Base-by-base conservation (phyloP, 2,113 vertebrate genomes). In the Phaethon lepturus region DNA sequence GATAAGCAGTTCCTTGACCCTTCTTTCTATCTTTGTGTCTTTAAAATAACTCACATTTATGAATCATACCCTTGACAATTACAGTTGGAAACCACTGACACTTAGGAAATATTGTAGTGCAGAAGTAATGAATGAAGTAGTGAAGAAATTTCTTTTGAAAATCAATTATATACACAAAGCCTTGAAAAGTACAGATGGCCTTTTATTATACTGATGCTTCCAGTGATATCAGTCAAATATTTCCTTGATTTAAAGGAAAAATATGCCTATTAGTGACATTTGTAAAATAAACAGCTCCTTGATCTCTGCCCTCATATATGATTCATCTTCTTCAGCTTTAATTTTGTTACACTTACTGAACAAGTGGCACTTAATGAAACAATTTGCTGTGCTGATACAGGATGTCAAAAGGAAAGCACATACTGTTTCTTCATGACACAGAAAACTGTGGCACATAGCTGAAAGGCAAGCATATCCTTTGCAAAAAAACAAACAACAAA, bases 31-130 rank as follows among this genome's bases (percentile, higher is more conserved):
- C 45, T 74, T 71, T 81, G 86, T 97, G 17, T 53, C 52, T 93
- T 96, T 81, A 87, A 76, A 97, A 95, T 80, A 97, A 84, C 80
- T 94, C 95, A 93, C 49, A 76, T 90, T 96, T 96, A 95, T 97
- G 92, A 97, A 92, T 97, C 95, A 78, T 60, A 62, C 44, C 42
- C 93, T 96, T 96, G 96, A 92, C 44, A 96, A 89, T 88, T 95
- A 95, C 79, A 95, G 84, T 79, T 97, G 87, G 78, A 98, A 97
- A 97, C 93, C 77, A 96, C 84, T 95, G 81, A 86, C 81, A 97
- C 85, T 96, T 97, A 83, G 97, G 95, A 97, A 98, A 90, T 91
- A 91, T 24, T 79, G 49, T 62, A 76, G n/a, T 53, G n/a, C 24
- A 92, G 50, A 79, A 92, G 33, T 38, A 96, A 88, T 38, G 33